A percentile compares a stretch with the other conserved stretches of the same genome.
Evolutionary conservation across 2,113 vertebrate species (phyloP).

Genomic region (Orientallactaga bullata): DNA sequence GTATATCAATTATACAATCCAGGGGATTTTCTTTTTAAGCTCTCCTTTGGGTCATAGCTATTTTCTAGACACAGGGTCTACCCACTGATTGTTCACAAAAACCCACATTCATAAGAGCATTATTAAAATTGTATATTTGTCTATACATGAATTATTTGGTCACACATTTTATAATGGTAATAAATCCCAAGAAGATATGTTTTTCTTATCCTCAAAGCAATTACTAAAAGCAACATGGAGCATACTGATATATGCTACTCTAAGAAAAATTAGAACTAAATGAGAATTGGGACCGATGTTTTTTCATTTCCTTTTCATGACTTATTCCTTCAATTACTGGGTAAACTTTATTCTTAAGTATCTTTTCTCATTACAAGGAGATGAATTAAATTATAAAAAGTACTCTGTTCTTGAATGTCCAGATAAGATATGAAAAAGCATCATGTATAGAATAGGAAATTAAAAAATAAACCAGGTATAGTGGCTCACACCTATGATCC

Average conservation of each 20-base stretch:
- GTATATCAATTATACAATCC: not conserved
- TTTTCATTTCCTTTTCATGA: constrained; percentile 47
- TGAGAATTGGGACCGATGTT: not conserved
- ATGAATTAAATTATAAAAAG: constrained; percentile 10
- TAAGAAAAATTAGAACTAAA: not conserved
- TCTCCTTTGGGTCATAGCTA: not conserved
- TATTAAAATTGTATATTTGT: not conserved
- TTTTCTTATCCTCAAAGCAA: not conserved
- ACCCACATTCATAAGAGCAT: not conserved
- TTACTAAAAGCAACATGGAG: not conserved
- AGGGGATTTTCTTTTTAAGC: not conserved
- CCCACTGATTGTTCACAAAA: not conserved
- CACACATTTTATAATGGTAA: not conserved
- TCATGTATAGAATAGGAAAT: not conserved
- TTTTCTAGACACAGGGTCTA: not conserved
- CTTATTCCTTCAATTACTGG: not conserved
- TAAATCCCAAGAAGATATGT: not conserved
- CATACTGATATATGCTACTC: not conserved
- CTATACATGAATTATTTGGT: not conserved
- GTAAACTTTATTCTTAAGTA: not conserved
- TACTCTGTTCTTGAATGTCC: not conserved
- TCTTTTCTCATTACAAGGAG: not conserved
- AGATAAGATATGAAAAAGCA: not conserved
- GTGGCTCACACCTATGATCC: too few species aligned
- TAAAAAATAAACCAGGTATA: not conserved